A percentile compares a stretch with the other conserved stretches of the same genome.
Evolutionary conservation across 2,888 invertebrate genomes (phyloP).

Genomic region (Xylophagus ater): DNA sequence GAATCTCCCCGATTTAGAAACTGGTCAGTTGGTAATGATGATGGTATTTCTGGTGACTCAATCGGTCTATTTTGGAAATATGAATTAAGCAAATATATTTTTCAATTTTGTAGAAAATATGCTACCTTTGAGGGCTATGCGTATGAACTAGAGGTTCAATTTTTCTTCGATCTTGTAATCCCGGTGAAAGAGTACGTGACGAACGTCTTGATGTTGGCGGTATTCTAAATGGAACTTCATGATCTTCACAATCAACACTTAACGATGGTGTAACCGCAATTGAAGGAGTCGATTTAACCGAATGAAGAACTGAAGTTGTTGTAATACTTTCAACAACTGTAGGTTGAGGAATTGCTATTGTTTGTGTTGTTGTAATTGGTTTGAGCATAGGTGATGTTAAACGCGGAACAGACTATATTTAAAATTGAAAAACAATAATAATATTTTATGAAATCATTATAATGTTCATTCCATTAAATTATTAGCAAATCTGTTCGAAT

Average conservation of each 20-base stretch:
- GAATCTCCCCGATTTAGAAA: slow-evolving; percentile 57
- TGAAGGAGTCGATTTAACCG: slow-evolving; percentile 15
- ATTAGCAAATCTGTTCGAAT: no score
- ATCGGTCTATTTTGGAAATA: slow-evolving; percentile 19
- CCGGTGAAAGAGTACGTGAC: slow-evolving; percentile 38
- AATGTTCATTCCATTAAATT: no score
- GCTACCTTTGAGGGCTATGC: slow-evolving; percentile 16
- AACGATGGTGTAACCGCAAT: slow-evolving; percentile 44
- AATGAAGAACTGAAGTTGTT: slow-evolving; percentile 1
- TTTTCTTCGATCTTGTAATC: slow-evolving; percentile 29
- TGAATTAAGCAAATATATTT: background rate
- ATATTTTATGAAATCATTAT: no score
- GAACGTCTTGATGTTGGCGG: slow-evolving; percentile 27
- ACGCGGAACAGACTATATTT: slow-evolving; percentile 13
- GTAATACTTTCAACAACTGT: slow-evolving; percentile 1
- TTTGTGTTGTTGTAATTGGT: slow-evolving; percentile 18
- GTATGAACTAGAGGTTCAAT: slow-evolving; percentile 17
- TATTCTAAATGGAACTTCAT: slow-evolving; percentile 31
- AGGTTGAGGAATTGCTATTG: slow-evolving; percentile 6
- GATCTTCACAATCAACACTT: slow-evolving; percentile 33
- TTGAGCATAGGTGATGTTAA: slow-evolving; percentile 14
- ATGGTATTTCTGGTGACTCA: slow-evolving; percentile 33
- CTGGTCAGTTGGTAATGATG: slow-evolving; percentile 10
- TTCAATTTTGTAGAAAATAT: background rate
- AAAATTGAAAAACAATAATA: background rate